Percentiles rank a stretch among this genome's conserved stretches.
These are phyloP conservation scores for Notospermus geniculatus DNA, from an alignment of 1,140 invertebrate species.

Conservation along the genomic window DNA sequence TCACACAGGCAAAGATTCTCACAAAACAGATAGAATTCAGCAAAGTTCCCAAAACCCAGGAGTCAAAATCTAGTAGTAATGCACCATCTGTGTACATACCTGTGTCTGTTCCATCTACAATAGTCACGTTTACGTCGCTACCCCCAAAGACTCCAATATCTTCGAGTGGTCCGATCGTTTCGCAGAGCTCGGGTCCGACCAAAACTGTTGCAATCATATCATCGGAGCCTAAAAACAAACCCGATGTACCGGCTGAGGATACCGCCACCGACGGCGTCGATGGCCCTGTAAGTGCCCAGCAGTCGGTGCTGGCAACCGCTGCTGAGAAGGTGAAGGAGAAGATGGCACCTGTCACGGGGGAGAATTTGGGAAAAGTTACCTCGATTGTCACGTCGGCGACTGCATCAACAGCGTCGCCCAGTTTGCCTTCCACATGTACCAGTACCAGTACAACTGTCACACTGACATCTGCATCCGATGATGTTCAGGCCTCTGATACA, in stretches of 20 bases:
- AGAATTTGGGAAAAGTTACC: not conserved
- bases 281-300: too few relatives aligned
- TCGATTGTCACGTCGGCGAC: not conserved
- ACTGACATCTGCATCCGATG: not conserved
- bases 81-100: not conserved
- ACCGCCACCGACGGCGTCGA: too few relatives aligned
- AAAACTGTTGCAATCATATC: too few relatives aligned
- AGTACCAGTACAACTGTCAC: constrained; percentile 3
- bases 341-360: too few relatives aligned
- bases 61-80: not conserved
- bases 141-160: not conserved
- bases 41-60: constrained; percentile 4
- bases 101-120: not conserved
- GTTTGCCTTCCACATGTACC: not conserved
- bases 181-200: too few relatives aligned
- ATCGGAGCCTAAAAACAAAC: too few relatives aligned
- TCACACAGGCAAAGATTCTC: constrained; percentile 19
- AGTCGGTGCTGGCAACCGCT: too few relatives aligned
- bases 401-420: constrained; percentile 2
- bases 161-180: not conserved
- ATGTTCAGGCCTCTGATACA: constrained; percentile 3
- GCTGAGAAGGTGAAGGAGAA: too few relatives aligned
- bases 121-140: not conserved
- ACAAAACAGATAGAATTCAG: constrained; percentile 8
- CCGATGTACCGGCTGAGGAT: too few relatives aligned